These are phyloP conservation scores for Acrobeloides nanus DNA, from an alignment of 2,888 invertebrate species.

Conservation along the genomic window DNA sequence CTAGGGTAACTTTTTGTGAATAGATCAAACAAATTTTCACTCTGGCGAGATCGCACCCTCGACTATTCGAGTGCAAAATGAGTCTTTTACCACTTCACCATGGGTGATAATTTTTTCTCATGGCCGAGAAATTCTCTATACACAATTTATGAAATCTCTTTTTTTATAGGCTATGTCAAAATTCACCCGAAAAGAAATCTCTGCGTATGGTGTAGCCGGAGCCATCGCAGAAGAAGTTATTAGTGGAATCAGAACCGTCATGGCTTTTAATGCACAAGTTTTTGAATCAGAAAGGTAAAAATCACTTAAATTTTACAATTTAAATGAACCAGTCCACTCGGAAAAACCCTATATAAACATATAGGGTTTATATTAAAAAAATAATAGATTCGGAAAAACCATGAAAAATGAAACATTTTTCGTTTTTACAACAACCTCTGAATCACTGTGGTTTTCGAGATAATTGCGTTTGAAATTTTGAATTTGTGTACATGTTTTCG, in stretches of 20 bases:
- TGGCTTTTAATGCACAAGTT: slow-evolving; percentile 29
- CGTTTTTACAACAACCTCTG: too few species aligned
- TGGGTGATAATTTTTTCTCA: not conserved
- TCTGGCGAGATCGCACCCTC: too few species aligned
- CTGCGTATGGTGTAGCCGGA: slow-evolving; percentile 52
- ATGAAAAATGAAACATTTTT: too few species aligned
- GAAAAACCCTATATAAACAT: too few species aligned
- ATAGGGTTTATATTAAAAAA: too few species aligned
- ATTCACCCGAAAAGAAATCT: slow-evolving; percentile 54
- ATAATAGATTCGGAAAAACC: too few species aligned
- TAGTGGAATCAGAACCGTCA: slow-evolving; percentile 40
- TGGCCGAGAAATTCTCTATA: not conserved
- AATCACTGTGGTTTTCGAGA: too few species aligned
- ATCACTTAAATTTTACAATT: too few species aligned
- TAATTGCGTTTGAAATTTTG: too few species aligned
- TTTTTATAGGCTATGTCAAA: slow-evolving; percentile 9
- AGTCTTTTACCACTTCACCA: not conserved
- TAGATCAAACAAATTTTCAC: not conserved
- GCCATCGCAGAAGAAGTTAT: slow-evolving; percentile 54
- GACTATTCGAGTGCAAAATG: too few species aligned
- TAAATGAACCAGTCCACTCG: too few species aligned
- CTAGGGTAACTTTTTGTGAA: slow-evolving; percentile 45
- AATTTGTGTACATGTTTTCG: too few species aligned
- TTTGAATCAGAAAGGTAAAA: slow-evolving; percentile 26
- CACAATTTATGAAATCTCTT: slow-evolving; percentile 15